Evolutionary conservation across 2,888 invertebrate genomes (phyloP), one percentile per base, ranked within the genome.

Genomic region (Clusia tigrina): DNA sequence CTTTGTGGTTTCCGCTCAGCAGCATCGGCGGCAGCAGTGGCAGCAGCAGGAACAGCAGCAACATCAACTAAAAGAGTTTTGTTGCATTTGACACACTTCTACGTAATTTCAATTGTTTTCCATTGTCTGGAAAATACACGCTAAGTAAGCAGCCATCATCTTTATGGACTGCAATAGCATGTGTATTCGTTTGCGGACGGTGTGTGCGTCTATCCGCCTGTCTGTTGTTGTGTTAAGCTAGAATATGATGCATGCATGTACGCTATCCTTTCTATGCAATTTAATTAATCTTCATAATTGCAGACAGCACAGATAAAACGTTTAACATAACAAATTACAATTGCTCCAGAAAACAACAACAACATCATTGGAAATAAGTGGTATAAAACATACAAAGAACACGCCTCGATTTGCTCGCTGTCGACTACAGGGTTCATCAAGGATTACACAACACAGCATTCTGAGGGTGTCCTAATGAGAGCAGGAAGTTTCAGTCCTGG

Each of bases 281-380:
- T 62, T 58, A 62, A 62, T 62, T 62, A 54, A 62, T 62, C 62
- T 62, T 62, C 58, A 62, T 62, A 62, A 62, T 58, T 62, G 62
- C 18, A 53, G 54, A 32, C 32, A 54, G 26, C 42, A 22, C 48
- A 48, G 48, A 48, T 22, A 3, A 48, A 48, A 20, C 9, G 5
- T 22, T 22, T 48, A 18, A 22, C 18, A 2, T 20, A 48, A 48
- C 2, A 48, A 48, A 48, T 20, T 6, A 48, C 48, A 48, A 20
- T 48, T 48, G 22, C 20, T 22, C 2, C 22, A 48, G n/a, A n/a
- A n/a, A n/a, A n/a, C 18, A 48, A 48, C 48, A 48, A 48, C 42
- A 42, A 42, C 6, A 42, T 15, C 3, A 42, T 12, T 32, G 32
- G 32, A 32, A 32, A 32, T n/a, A n/a, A n/a, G n/a, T n/a, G n/a